A percentile compares a stretch with the other conserved stretches of the same genome.
Conservation (phyloP, 1,140 invertebrate species). For the Drosophila melanica region DNA sequence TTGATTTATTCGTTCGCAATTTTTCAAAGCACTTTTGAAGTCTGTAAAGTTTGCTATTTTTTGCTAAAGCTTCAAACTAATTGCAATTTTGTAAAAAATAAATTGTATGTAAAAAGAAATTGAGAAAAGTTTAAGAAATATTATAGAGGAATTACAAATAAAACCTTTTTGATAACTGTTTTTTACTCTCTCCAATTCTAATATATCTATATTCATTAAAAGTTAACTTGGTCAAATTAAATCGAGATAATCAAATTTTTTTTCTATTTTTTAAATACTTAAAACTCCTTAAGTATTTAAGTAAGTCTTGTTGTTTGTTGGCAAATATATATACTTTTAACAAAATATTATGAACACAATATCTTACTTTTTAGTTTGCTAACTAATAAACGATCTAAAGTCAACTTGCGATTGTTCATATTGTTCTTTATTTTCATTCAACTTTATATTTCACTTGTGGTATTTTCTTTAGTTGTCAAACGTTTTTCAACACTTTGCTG, state of each 20-base stretch:
- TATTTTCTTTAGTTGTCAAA: constrained; percentile 10
- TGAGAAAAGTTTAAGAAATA: no score
- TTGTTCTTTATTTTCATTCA: constrained; percentile 1
- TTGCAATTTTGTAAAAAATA: background rate
- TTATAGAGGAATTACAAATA: no score
- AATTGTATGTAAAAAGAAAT: no score
- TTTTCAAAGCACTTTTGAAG: constrained; percentile 6
- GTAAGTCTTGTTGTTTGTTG: background rate
- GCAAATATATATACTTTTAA: background rate
- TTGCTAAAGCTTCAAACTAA: background rate
- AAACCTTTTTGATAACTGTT: no score
- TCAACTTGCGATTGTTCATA: constrained; percentile 12
- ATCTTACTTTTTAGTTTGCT: background rate
- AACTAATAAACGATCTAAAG: constrained; percentile 21
- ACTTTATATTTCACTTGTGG: constrained; percentile 8
- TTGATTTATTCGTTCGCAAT: constrained; percentile 20
- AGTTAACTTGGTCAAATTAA: no score
- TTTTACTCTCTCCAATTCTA: no score
- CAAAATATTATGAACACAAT: background rate
- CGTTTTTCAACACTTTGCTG: constrained; percentile 38
- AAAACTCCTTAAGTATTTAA: no score
- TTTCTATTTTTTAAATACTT: no score
- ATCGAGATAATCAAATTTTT: no score
- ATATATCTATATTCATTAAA: no score
- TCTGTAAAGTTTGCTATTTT: background rate